Base-by-base conservation (phyloP, 2,797 vertebrate genomes). In the Acipenser transmontanus region DNA sequence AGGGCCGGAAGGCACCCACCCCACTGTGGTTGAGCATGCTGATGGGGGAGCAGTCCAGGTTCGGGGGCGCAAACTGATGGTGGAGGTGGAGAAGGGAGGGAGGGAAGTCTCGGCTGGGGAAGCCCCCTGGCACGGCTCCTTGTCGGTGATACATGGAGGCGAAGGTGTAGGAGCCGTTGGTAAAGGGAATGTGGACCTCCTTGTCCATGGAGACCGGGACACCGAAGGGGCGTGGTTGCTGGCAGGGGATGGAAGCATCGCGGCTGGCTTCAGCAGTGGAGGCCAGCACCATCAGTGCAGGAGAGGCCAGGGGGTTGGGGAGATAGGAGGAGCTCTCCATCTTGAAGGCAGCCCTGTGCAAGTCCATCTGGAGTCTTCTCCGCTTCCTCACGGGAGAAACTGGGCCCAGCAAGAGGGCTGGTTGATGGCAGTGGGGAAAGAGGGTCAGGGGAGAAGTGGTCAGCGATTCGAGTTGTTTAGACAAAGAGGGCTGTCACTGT, bases 311-410 rank as follows among this genome's bases (percentile, higher is more conserved):
- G 0, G 97, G 97, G 80, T 98, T 98, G 81, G 96, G 97, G 76
- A 99, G 89, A 73, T 99, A 99, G 82, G 97, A 98, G 75, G 97
- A 98, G 88, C 93, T 99, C 93, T 99, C 97, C 96, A 99, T 99
- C 89, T 98, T 98, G 93, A 99, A 99, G 69, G 97, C 95, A 77
- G 96, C 96, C 87, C 96, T 91, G 89, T 98, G 97, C 87, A 99
- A 95, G 92, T 99, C 97, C 97, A 99, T 99, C 76, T 76, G 89
- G 83, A 78, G 86, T 84, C 75, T 85, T 87, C 74, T 73, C 54
- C 6, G 6, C 79, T 85, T 71, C 61, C 79, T 82, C 78, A 72
- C 66, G 79, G 66, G 63, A 77, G 78, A 74, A 79, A 73, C 73
- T 75, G 70, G 68, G 79, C 72, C 79, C 34, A 34, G 34, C 34